phyloP scores from a whole-genome alignment of 2,888 invertebrate genomes.

The Prosopocoilus inquinatus region DNA sequence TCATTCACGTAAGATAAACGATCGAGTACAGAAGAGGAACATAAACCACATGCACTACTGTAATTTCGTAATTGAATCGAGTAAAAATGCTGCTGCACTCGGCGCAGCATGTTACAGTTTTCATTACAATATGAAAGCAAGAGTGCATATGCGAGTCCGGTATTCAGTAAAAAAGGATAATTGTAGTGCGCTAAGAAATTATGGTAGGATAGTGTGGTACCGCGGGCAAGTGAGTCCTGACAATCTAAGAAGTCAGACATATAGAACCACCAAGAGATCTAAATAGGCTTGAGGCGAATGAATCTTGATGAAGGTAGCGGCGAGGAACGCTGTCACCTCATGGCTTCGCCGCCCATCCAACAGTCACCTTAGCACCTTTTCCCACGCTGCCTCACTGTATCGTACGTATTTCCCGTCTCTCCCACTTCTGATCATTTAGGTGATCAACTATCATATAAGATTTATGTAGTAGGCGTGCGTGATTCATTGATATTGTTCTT shows the following conservation, averaged over 20 bases:
- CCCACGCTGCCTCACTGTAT: slow-evolving; percentile 37
- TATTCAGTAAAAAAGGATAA: not conserved
- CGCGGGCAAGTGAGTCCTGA: not conserved
- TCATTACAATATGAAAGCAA: not conserved
- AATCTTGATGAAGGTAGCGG: slow-evolving; percentile 2
- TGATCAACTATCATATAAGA: slow-evolving; percentile 19
- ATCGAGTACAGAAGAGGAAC: not conserved
- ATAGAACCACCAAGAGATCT: not conserved
- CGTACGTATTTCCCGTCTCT: slow-evolving; percentile 28
- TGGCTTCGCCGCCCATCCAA: slow-evolving; percentile 28
- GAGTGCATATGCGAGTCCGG: not conserved
- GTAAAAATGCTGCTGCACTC: not conserved
- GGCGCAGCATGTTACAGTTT: slow-evolving; percentile 4
- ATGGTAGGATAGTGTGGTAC: not conserved
- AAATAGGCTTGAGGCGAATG: not conserved
- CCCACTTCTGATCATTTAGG: slow-evolving; percentile 19
- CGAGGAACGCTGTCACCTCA: slow-evolving; percentile 15
- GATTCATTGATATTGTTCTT: slow-evolving; percentile 1
- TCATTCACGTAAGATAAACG: not conserved
- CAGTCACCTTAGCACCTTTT: slow-evolving; percentile 35
- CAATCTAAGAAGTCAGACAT: not conserved
- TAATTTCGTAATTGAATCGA: not conserved
- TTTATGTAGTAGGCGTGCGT: slow-evolving; percentile 7
- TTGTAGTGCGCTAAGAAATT: slow-evolving; percentile 1
- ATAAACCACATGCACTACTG: not conserved